Base-by-base conservation (phyloP, 2,888 invertebrate genomes). In the Pteria penguin region DNA sequence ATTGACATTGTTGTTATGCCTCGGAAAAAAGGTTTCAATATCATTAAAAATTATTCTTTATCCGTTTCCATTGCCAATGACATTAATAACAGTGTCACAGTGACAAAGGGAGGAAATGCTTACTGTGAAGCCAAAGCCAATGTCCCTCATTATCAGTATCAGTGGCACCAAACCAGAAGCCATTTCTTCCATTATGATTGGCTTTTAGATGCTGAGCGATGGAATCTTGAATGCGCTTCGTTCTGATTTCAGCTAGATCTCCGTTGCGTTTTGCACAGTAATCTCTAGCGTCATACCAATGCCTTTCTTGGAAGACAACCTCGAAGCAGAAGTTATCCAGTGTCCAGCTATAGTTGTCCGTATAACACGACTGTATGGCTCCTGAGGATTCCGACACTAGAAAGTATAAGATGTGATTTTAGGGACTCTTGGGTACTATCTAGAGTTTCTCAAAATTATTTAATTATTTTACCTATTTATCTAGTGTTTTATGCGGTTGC, bases 131-230 rank as follows among this genome's bases (percentile, higher is more conserved):
- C 90, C 90, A 90, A 54, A 78, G 72, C 87, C 88, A 90, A 26
- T 78, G 32, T 63, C 78, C 67, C 60, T 90, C 90, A 4, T 78
- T 63, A n/a, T 81, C 68, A 5, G 69, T 62, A 73, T 90, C 90
- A 26, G 85, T 82, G 2, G 88, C 86, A n/a, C 90, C 90, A 24
- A 90, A 86, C 90, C 90, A 90, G 33, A 89, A 77, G 3, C 89
- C 89, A 63, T 87, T 85, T 27, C 81, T 83, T 1, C 68, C 72
- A 88, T 89, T 88, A 18, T 74, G 69, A 8, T 87, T 72, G 4
- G 27, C 31, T 29, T 77, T 74, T 36, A 87, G 66, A 24, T 72
- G 71, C 29, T 52, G 31, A 55, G 79, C 62, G 63, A 84, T 58
- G 68, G 85, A 87, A 14, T 75, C 70, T 78, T 89, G 88, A 36